Base-by-base conservation (phyloP, 1,140 invertebrate genomes). In the Diorhabda sublineata region DNA sequence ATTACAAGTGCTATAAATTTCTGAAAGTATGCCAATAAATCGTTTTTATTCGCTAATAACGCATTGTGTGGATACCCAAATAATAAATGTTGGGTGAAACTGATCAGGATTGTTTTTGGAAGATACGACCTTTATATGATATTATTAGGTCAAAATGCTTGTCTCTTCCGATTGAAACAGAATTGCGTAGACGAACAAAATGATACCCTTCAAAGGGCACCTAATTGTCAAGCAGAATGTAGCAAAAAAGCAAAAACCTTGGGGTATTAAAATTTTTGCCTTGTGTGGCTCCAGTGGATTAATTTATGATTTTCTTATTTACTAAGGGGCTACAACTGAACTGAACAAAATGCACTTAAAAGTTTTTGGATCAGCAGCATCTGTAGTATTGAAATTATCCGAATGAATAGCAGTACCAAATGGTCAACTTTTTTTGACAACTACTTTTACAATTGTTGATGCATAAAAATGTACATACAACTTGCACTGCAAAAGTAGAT, bases 231-330 rank as follows among this genome's bases (percentile, higher is more conserved):
- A 26, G 26, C 26, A 61, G 42, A 41, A 59, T 41, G 58, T 59
- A n/a, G 42, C 11, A 59, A 41, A 41, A 60, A 81, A 80, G 71
- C 45, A 64, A n/a, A 73, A 79, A 61, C 80, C 78, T 74, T 81
- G 78, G 70, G 77, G 76, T 3, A 71, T 81, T 0, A 82, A 81
- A 76, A 68, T 82, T 58, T 81, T 73, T 69, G 81, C 80, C 63
- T 65, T 82, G 8, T 80, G 79, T 64, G 75, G 69, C 57, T 26
- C 26, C 26, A 26, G 68, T 74, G 64, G 76, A 41, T 59, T 69
- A 45, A 66, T 72, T 6, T 78, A 74, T 72, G 74, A 74, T 71
- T 80, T 76, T 67, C 61, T 77, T 52, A 66, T 78, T 42, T 78
- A 76, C 58, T 73, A 77, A 78, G 78, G 73, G 7, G 64, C n/a